These are phyloP conservation scores for Formica exsecta DNA, from an alignment of 1,140 invertebrate species.

Conservation along the genomic window DNA sequence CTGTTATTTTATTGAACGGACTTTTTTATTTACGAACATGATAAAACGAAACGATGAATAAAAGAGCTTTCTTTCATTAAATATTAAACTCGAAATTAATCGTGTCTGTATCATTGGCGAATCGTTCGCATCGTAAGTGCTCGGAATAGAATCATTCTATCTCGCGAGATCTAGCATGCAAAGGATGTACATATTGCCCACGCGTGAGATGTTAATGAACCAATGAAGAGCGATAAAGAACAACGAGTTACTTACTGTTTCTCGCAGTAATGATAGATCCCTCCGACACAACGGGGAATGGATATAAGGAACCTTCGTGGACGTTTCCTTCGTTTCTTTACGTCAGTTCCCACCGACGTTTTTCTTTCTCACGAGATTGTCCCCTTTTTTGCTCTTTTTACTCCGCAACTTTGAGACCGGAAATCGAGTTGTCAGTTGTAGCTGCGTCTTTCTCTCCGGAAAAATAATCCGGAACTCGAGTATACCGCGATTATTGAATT, in stretches of 20 bases:
- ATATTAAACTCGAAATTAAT: neutral
- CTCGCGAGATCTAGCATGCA: neutral
- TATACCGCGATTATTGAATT: neutral
- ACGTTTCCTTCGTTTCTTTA: neutral
- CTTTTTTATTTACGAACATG: neutral
- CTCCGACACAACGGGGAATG: neutral
- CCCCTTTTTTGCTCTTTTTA: neutral
- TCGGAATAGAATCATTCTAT: neutral
- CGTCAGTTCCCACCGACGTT: neutral
- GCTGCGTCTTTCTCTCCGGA: too few species aligned
- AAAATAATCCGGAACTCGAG: neutral
- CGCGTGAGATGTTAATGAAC: neutral
- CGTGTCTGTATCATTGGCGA: neutral
- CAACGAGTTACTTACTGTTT: constrained; percentile 33
- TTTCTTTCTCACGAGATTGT: neutral
- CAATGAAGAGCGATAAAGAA: neutral
- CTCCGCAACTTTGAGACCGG: neutral
- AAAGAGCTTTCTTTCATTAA: neutral
- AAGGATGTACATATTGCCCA: neutral
- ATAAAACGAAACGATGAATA: neutral
- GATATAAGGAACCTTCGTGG: neutral
- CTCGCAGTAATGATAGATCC: constrained; percentile 7
- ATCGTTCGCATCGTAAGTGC: too few species aligned
- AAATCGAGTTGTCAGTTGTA: neutral
- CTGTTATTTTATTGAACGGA: neutral